These are phyloP conservation scores for Drosophila cardini DNA, from an alignment of 1,140 invertebrate species.

Conservation along the genomic window DNA sequence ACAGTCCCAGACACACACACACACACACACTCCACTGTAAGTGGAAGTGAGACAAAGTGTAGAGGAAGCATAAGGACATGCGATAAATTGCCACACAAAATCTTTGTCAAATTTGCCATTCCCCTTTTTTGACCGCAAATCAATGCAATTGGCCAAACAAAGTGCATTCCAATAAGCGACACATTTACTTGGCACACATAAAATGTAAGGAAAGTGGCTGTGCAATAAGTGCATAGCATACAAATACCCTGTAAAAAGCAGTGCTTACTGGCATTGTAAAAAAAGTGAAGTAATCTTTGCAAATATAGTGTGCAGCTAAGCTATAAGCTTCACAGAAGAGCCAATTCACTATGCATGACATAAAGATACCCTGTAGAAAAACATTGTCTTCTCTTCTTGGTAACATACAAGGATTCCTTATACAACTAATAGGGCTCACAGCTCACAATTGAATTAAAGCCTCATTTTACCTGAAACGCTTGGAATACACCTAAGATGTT, in stretches of 20 bases:
- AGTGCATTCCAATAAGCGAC: conserved; percentile 50
- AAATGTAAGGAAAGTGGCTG: neutral
- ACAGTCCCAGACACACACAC: conserved; percentile 13
- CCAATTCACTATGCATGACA: no score
- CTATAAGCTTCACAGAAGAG: no score
- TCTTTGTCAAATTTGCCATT: conserved; percentile 62
- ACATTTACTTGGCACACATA: conserved; percentile 23
- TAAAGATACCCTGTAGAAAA: no score
- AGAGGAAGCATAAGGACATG: conserved; percentile 38
- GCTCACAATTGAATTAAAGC: no score
- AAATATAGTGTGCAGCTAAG: no score
- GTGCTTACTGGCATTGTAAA: no score
- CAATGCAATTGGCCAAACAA: conserved; percentile 58
- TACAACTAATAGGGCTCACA: no score
- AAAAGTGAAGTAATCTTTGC: no score
- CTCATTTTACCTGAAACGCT: no score
- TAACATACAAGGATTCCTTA: no score
- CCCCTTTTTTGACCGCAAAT: conserved; percentile 55
- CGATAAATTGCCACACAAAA: conserved; percentile 59
- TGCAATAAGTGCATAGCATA: neutral
- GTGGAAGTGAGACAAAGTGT: neutral
- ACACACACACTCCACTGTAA: neutral
- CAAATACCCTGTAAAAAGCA: neutral
- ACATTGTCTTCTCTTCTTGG: no score
- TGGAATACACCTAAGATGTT: no score